phyloP scores from a whole-genome alignment of 53 echinoderm and acorn worm genomes.

The Paelopatides confundens region DNA sequence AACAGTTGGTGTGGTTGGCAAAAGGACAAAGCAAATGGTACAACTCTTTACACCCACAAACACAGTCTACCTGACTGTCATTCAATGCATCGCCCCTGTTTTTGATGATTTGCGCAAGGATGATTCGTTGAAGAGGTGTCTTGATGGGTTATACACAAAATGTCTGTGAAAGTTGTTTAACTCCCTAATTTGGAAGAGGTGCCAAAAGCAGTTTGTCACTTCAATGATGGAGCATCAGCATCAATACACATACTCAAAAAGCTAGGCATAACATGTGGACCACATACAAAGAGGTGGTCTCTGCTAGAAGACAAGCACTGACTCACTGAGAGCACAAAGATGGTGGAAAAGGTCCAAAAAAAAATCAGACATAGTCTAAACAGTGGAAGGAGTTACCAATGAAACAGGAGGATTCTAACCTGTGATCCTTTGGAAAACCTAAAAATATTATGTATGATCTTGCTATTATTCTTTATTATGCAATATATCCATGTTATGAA shows the following conservation, averaged over 20 bases:
- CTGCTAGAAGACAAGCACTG: not conserved
- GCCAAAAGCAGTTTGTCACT: constrained; percentile 34
- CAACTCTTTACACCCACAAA: constrained; percentile 23
- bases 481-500: too few species aligned
- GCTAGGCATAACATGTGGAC: not conserved
- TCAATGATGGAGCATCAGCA: constrained; percentile 47
- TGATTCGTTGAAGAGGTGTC: not conserved
- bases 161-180: constrained; percentile 14
- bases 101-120: too few species aligned
- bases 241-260: too few species aligned
- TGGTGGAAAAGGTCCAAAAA: not conserved
- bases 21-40: too few species aligned
- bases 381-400: not conserved
- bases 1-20: too few species aligned
- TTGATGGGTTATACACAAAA: constrained; percentile 37
- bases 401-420: not conserved
- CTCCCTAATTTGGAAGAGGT: constrained; percentile 28
- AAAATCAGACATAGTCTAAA: not conserved
- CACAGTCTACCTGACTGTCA: constrained; percentile 34
- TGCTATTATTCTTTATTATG: not conserved
- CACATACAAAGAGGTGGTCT: not conserved
- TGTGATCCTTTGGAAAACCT: too few species aligned
- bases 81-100: too few species aligned
- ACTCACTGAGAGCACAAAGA: not conserved
- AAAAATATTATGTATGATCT: too few species aligned